A percentile compares a stretch with the other conserved stretches of the same genome.
Conservation (phyloP, 2,888 invertebrate genomes). For the Panopea generosa region DNA sequence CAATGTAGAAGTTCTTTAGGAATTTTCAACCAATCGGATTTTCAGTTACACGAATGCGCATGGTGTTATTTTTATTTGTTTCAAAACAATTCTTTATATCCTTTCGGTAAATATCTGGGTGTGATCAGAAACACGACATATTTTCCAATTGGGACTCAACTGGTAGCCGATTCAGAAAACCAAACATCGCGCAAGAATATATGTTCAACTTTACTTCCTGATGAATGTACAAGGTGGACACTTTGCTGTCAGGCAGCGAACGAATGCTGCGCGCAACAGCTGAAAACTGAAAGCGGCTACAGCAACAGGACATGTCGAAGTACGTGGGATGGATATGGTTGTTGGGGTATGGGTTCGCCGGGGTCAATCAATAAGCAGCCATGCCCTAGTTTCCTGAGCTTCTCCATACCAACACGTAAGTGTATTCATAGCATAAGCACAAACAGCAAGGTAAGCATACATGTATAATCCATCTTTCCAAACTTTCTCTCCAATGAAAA, state of each 20-base stretch:
- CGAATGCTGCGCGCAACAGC: conserved; percentile 27
- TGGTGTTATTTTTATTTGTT: conserved; percentile 52
- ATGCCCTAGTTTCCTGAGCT: conserved; percentile 48
- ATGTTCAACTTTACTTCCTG: conserved; percentile 36
- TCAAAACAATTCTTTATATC: conserved; percentile 13
- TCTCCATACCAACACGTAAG: conserved; percentile 57
- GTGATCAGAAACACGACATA: conserved; percentile 25
- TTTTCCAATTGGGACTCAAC: conserved; percentile 10
- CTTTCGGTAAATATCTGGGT: conserved; percentile 4
- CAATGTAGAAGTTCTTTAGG: conserved; percentile 43
- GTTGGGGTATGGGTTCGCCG: conserved; percentile 36
- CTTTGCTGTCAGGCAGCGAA: conserved; percentile 35
- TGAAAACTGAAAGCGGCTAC: conserved; percentile 1
- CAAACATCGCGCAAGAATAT: conserved; percentile 11
- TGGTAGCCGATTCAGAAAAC: conserved; percentile 38
- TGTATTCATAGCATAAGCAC: not conserved
- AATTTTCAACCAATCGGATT: conserved; percentile 17
- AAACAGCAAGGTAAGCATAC: too few species aligned
- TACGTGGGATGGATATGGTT: conserved; percentile 55
- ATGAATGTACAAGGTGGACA: conserved; percentile 45
- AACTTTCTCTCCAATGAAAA: too few species aligned
- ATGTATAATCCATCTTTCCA: too few species aligned
- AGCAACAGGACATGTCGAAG: conserved; percentile 27
- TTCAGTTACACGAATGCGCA: conserved; percentile 33
- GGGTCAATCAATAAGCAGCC: conserved; percentile 33